These are phyloP conservation scores for Gymnobelideus leadbeateri DNA, from an alignment of 2,113 vertebrate species.

Conservation along the genomic window DNA sequence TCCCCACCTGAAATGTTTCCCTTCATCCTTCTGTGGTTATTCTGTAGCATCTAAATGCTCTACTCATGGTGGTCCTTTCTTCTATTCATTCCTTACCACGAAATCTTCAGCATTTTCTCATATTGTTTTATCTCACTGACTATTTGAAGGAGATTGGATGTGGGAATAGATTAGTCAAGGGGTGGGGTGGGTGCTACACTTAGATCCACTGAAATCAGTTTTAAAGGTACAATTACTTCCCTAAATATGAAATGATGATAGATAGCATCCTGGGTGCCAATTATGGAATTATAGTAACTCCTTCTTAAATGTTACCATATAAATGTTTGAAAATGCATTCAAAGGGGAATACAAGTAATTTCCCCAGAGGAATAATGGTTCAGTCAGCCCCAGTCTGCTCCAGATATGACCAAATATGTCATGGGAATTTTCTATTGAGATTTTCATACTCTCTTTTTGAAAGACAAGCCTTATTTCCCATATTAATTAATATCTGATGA, in stretches of 20 bases:
- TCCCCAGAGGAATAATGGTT: not conserved
- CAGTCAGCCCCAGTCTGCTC: not conserved
- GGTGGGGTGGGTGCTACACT: not conserved
- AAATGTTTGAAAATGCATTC: slow-evolving; percentile 17
- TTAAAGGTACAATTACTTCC: not conserved
- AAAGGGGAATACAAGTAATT: slow-evolving; percentile 13
- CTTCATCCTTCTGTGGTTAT: not conserved
- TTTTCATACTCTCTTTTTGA: slow-evolving; percentile 20
- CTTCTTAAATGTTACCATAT: not conserved
- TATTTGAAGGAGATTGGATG: not conserved
- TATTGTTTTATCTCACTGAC: not conserved
- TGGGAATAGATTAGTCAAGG: not conserved
- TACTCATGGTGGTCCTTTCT: not conserved
- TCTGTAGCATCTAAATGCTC: not conserved
- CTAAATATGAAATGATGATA: not conserved
- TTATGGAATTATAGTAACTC: not conserved
- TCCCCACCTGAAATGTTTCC: not conserved
- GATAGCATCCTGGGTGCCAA: not conserved
- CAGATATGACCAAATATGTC: not conserved
- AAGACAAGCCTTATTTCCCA: not conserved
- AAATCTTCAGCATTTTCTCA: not conserved
- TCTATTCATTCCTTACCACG: not conserved
- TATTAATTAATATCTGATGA: slow-evolving; percentile 31
- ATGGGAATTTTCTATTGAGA: not conserved
- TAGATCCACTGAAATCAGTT: not conserved